phyloP scores from a whole-genome alignment of 2,113 vertebrate genomes.

The Acanthisitta chloris region DNA sequence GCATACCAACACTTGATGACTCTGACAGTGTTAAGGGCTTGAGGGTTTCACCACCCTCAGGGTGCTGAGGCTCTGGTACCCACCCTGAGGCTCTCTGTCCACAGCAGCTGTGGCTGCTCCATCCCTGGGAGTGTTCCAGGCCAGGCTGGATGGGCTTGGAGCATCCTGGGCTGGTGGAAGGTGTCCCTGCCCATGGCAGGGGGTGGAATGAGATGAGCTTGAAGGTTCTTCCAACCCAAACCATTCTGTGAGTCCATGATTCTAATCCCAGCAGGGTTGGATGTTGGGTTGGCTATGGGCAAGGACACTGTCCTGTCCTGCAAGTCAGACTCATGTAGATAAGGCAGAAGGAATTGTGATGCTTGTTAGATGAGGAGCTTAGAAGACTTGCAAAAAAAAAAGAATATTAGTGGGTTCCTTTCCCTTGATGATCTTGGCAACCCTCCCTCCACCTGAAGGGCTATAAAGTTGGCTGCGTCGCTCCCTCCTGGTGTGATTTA shows the following conservation, averaged over 20 bases:
- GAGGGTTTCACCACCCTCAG: too few species aligned
- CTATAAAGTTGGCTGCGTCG: background rate
- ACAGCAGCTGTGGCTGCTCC: background rate
- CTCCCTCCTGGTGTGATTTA: background rate
- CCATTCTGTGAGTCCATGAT: fast-evolving
- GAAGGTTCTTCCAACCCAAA: background rate
- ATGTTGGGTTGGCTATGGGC: background rate
- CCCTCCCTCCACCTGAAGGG: background rate
- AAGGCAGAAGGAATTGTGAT: background rate
- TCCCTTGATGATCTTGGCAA: background rate
- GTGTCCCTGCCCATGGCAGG: background rate
- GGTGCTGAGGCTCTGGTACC: too few species aligned
- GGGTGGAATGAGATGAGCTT: background rate
- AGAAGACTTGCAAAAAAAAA: background rate
- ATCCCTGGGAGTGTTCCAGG: background rate
- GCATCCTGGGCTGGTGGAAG: background rate
- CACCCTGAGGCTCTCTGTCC: too few species aligned
- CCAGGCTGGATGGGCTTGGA: background rate
- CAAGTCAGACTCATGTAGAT: background rate
- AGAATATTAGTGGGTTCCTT: background rate
- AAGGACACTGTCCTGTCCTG: background rate
- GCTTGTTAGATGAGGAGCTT: background rate
- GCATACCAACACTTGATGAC: background rate
- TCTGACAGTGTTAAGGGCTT: background rate
- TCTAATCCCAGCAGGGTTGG: background rate